Evolutionary conservation across 2,888 invertebrate genomes (phyloP).

Genomic region (Lycaena phlaeas): DNA sequence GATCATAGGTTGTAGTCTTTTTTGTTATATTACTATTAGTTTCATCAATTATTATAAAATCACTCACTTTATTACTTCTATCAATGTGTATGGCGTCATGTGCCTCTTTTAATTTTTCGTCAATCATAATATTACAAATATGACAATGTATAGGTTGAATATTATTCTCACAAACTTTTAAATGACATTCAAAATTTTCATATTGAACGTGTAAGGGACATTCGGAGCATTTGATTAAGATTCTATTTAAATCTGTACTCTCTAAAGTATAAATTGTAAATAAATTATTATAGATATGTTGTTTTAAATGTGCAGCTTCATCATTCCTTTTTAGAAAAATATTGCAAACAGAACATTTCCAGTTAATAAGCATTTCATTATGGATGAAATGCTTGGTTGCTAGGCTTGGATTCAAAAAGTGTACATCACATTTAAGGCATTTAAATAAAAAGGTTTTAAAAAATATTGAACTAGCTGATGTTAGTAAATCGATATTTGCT

Average conservation of each 20-base stretch:
- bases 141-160: conserved; percentile 34
- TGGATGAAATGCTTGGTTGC: conserved; percentile 38
- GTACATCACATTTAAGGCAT: conserved; percentile 43
- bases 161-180: conserved; percentile 28
- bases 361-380: conserved; percentile 32
- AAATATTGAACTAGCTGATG: conserved; percentile 1
- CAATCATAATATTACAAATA: conserved; percentile 40
- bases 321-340: conserved; percentile 39
- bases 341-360: conserved; percentile 40
- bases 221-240: conserved; percentile 40
- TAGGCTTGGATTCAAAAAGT: conserved; percentile 36
- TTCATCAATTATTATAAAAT: conserved; percentile 28
- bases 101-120: conserved; percentile 12
- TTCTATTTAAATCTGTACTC: conserved; percentile 22
- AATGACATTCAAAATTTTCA: conserved; percentile 33
- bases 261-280: conserved; percentile 31
- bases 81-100: conserved; percentile 22
- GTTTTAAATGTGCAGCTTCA: conserved; percentile 34
- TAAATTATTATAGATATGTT: conserved; percentile 33
- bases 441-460: conserved; percentile 36
- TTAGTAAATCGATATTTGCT: no score
- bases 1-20: not conserved
- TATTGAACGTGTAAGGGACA: conserved; percentile 42
- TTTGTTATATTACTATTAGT: not conserved
- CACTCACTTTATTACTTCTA: conserved; percentile 17